These are phyloP conservation scores for Tichodroma muraria DNA, from an alignment of 2,113 vertebrate genomes.

Conservation along the genomic window DNA sequence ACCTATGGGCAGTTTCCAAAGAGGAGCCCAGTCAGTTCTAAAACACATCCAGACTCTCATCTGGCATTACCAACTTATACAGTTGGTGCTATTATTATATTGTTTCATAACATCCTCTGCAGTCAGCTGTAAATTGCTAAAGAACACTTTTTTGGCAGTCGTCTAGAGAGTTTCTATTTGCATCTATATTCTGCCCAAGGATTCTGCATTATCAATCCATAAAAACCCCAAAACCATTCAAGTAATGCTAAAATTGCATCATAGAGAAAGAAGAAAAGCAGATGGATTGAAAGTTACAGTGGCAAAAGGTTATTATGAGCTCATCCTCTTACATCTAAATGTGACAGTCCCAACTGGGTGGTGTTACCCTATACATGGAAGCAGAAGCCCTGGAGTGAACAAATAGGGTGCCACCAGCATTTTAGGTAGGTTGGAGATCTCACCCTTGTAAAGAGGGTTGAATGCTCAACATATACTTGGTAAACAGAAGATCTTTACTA, in stretches of 20 bases:
- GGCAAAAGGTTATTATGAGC: constrained; percentile 49
- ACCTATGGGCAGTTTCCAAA: neutral
- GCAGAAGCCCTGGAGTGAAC: neutral
- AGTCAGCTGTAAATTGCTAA: constrained; percentile 49
- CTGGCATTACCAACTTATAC: neutral
- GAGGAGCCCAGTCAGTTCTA: neutral
- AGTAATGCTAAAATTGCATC: constrained; percentile 34
- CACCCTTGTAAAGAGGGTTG: neutral
- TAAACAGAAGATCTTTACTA: neutral
- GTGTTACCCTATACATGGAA: neutral
- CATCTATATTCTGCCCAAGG: constrained; percentile 6
- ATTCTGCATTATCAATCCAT: constrained; percentile 38
- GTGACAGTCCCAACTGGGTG: neutral
- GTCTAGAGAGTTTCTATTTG: constrained; percentile 28
- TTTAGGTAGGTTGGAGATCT: neutral
- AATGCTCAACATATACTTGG: neutral
- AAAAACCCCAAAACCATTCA: neutral
- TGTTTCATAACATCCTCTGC: constrained; percentile 21
- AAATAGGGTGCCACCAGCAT: neutral
- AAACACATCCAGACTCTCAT: neutral
- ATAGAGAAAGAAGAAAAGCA: constrained; percentile 14
- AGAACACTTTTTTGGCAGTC: constrained; percentile 52
- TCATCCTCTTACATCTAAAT: constrained; percentile 37
- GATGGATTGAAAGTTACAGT: constrained; percentile 31
- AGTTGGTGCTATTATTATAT: neutral